Base-by-base conservation (phyloP, 1,140 invertebrate species). In the Psilanteris sp. region DNA sequence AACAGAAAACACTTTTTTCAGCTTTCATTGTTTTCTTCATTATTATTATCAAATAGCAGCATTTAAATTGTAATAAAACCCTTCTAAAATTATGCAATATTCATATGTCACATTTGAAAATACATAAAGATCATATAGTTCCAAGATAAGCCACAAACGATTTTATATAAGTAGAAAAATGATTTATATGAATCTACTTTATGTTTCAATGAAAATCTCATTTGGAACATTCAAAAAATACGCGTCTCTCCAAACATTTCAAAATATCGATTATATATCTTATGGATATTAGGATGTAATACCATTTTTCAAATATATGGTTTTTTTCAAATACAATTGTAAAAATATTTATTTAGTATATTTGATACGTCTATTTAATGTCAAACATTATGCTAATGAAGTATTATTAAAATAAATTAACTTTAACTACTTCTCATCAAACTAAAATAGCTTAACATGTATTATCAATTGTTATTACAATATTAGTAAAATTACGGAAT, bases 211-310 rank as follows among this genome's bases (percentile, higher is more conserved):
- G 41, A 62, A 62, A 72, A 36, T 62, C 48, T 62, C 68, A 62
- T 72, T 72, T 72, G 15, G 32, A 62, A 55, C 54, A 62, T 48
- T 55, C 16, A 61, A 57, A 55, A 48, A 55, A 3, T 10, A 9
- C 3, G 22, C 20, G 9, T 62, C 20, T 18, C 18, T 24, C 13
- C 26, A 22, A 43, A 10, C n/a, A 29, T 8, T 9, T 24, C 5
- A 14, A 61, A 44, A 34, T 48, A 72, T 62, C 32, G 13, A 54
- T 55, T 62, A 55, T 55, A 62, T 59, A 62, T 48, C 54, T 55
- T 57, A 72, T 62, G 57, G 48, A 62, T 72, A 72, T 72, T 68
- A 26, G n/a, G n/a, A n/a, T n/a, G n/a, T n/a, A n/a, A n/a, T n/a
- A n/a, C n/a, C n/a, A n/a, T n/a, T n/a, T n/a, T n/a, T n/a, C n/a